Percentiles rank a stretch among this genome's conserved stretches.
Conservation (phyloP, 1,140 invertebrate species). For the Trichogramma pretiosum region DNA sequence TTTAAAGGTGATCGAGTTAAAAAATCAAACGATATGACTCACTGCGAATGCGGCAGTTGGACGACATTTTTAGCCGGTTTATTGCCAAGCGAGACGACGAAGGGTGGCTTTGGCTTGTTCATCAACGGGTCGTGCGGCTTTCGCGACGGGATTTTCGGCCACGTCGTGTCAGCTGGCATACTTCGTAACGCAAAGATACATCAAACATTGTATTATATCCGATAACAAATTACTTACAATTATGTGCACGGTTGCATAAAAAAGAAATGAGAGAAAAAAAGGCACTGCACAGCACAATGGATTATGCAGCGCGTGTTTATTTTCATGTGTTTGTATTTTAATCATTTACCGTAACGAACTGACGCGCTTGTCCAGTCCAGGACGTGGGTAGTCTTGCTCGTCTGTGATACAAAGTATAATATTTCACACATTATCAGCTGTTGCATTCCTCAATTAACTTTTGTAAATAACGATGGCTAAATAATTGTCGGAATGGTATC, state of each 20-base stretch:
- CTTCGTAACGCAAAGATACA: slow-evolving; percentile 20
- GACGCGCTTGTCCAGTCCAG: slow-evolving; percentile 20
- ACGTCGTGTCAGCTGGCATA: slow-evolving; percentile 36
- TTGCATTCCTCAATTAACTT: slow-evolving; percentile 1
- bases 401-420: neutral
- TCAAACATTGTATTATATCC: no score
- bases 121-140: slow-evolving; percentile 24
- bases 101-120: slow-evolving; percentile 26
- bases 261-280: no score
- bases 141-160: slow-evolving; percentile 38
- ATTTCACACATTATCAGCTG: neutral
- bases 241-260: no score
- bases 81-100: slow-evolving; percentile 27
- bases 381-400: neutral
- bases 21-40: slow-evolving; percentile 14
- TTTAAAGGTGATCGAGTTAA: neutral
- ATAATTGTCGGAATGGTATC: no score
- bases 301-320: no score
- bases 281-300: no score
- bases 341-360: slow-evolving; percentile 30
- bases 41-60: slow-evolving; percentile 22
- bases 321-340: slow-evolving; percentile 8
- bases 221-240: no score
- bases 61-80: slow-evolving; percentile 28
- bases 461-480: neutral